phyloP scores from a whole-genome alignment of 37 sponge, comb jelly and placozoan genomes.

The Agelas oroides region DNA sequence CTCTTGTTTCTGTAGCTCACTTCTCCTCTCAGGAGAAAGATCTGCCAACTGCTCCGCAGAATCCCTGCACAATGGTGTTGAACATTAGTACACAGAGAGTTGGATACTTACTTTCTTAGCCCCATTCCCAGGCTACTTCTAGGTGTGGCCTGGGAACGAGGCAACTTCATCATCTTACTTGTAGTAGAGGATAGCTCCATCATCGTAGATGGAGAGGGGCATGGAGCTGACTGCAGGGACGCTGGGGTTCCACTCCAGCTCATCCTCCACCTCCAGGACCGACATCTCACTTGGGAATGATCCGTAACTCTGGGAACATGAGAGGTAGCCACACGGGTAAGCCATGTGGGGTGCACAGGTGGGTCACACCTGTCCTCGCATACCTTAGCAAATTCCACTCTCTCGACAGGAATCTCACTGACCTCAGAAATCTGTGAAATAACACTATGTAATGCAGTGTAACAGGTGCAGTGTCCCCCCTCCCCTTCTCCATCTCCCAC shows the following conservation, averaged over 20 bases:
- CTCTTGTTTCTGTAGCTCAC: conserved; percentile 80
- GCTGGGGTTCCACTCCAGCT: conserved; percentile 86
- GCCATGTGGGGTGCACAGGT: no score
- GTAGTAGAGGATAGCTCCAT: conserved; percentile 86
- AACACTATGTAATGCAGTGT: no score
- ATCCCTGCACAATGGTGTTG: conserved; percentile 68
- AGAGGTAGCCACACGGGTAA: no score
- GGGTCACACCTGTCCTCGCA: neutral
- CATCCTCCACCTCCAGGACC: conserved; percentile 81
- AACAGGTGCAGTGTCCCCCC: no score
- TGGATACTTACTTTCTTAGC: neutral
- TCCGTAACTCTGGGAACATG: conserved; percentile 54
- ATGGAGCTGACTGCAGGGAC: conserved; percentile 46
- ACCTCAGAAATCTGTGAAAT: neutral
- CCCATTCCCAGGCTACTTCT: no score
- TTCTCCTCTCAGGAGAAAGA: conserved; percentile 65
- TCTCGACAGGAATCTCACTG: neutral
- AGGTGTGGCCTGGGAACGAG: neutral
- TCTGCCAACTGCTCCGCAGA: conserved; percentile 58
- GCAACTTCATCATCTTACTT: conserved; percentile 51
- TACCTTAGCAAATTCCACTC: no score
- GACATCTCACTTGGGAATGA: conserved; percentile 89
- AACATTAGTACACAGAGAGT: neutral
- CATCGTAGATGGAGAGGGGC: conserved; percentile 85
- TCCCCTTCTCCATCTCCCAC: no score